A percentile compares a stretch with the other conserved stretches of the same genome.
phyloP scores from a whole-genome alignment of 2,797 vertebrate genomes.

The Menidia menidia region DNA sequence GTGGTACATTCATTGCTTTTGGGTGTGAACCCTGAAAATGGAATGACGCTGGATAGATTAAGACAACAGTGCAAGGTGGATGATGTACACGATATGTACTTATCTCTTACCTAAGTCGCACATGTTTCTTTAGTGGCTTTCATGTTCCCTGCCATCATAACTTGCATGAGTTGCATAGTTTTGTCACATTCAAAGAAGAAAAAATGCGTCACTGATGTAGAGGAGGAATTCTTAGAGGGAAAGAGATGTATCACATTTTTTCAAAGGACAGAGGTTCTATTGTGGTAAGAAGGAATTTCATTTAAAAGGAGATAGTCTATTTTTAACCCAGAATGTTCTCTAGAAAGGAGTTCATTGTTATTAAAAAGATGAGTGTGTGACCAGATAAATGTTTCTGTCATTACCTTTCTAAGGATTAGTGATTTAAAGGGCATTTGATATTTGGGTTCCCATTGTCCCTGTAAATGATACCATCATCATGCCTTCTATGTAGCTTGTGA shows the following conservation, averaged over 20 bases:
- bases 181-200: conserved; percentile 38
- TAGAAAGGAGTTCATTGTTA: conserved; percentile 49
- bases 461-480: neutral
- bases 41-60: conserved; percentile 2
- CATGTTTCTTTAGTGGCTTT: conserved; percentile 18
- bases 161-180: conserved; percentile 57
- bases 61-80: conserved; percentile 10
- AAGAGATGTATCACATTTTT: conserved; percentile 43
- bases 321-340: conserved; percentile 59
- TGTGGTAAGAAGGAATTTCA: conserved; percentile 48
- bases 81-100: conserved; percentile 18
- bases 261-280: conserved; percentile 49
- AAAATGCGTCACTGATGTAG: conserved; percentile 35
- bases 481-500: neutral
- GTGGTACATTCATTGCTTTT: neutral
- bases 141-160: conserved; percentile 42
- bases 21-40: neutral
- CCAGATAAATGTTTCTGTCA: conserved; percentile 30
- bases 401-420: conserved; percentile 39
- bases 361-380: conserved; percentile 45
- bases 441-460: conserved; percentile 15
- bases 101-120: conserved; percentile 23
- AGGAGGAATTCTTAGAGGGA: conserved; percentile 33
- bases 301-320: conserved; percentile 50
- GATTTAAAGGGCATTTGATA: conserved; percentile 34